Evolutionary conservation across 2,888 invertebrate species (phyloP), one percentile per base, ranked within the genome.

Genomic region (Apodemia mormo): DNA sequence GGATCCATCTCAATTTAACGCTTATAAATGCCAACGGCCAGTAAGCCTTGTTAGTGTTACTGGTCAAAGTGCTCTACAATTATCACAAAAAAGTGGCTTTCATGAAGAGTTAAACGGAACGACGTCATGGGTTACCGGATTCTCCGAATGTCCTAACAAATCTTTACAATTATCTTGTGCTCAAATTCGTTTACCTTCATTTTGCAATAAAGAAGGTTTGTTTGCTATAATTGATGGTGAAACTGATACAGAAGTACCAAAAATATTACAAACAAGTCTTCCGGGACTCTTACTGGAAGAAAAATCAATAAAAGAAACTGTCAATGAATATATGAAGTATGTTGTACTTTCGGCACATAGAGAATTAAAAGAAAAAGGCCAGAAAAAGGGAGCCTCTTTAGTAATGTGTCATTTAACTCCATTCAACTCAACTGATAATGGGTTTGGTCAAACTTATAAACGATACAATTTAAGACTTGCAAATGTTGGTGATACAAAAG

Each of bases 41-140:
- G 95, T 97, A 88, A 97, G 97, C 80, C 90, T 97, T 40, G 96
- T 97, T 0, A 97, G 97, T 82, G 97, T 97, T 0, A 96, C 97
- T 0, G 97, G 97, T 14, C 95, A 96, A 79, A 97, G 96, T 85
- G 95, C 95, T 71, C 81, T 96, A 69, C 96, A 97, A 1, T 94
- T 87, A 85, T 82, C 86, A 14, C 91, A 92, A 78, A 92, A 89
- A 80, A 88, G 82, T 78, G 89, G 87, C 65, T 91, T 95, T 76
- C 94, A 93, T 68, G 90, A 92, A 71, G 95, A 95, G 76, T 85
- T 95, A 71, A 90, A 85, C 72, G 93, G 94, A 2, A 76, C 80
- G 8, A 96, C 95, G 8, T 96, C 96, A 4, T 97, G 97, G 97
- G 94, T 94, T 65, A 94, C 97, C 45, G 97, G 97, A 0, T 97